Conservation (phyloP, 1,140 invertebrate genomes). For the Odontomachus brunneus region DNA sequence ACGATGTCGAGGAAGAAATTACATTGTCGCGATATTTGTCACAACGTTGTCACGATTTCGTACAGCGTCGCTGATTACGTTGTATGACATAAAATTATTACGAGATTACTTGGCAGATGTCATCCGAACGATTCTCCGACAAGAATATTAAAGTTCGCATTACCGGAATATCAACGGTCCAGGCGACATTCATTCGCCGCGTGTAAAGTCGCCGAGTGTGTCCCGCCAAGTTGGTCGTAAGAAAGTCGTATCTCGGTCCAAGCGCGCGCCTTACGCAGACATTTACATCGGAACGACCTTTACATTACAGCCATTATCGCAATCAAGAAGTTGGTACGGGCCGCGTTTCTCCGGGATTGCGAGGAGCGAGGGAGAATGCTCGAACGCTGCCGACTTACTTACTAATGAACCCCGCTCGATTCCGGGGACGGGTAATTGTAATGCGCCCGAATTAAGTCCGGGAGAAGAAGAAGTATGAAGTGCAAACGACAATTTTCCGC, state of each 20-base stretch:
- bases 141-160: not conserved
- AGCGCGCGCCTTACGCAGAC: constrained; percentile 35
- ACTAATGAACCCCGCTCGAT: constrained; percentile 51
- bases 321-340: constrained; percentile 56
- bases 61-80: not conserved
- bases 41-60: not conserved
- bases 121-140: not conserved
- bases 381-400: constrained; percentile 52
- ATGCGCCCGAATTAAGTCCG: constrained; percentile 58
- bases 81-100: not conserved
- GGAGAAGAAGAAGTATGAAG: constrained; percentile 65
- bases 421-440: constrained; percentile 63
- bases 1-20: not conserved
- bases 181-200: not conserved
- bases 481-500: constrained; percentile 58
- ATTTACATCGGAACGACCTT: constrained; percentile 56
- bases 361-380: constrained; percentile 43
- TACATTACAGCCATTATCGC: constrained; percentile 57
- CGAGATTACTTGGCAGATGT: not conserved
- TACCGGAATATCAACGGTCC: not conserved
- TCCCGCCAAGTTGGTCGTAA: constrained; percentile 12
- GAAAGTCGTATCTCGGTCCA: constrained; percentile 20
- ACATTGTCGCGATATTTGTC: not conserved
- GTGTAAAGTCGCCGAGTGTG: constrained; percentile 1
- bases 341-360: constrained; percentile 47